Base-by-base conservation (phyloP, 2,888 invertebrate genomes). In the Aporophyla lueneburgensis region DNA sequence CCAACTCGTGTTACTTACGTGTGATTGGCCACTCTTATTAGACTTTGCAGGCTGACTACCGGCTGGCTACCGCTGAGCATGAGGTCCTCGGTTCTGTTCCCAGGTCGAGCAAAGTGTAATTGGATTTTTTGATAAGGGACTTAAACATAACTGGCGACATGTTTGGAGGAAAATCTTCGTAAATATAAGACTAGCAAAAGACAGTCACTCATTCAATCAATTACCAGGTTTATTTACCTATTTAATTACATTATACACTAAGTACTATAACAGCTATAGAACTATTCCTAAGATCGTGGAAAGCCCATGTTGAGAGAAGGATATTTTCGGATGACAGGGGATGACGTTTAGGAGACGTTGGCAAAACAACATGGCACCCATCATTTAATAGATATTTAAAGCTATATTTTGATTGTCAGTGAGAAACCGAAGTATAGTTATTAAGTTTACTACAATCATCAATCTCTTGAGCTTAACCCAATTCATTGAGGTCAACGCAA, bases 271-370 rank as follows among this genome's bases (percentile, higher is more conserved):
- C 27, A 54, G 21, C 16, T 69, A 46, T 16, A 24, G 6, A 7
- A 46, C 27, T 27, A 21, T 16, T 1, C 5, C 9, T n/a, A 5
- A 27, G 24, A 7, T 19, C n/a, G 59, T 51, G 40, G 16, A 2
- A 16, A 51, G 6, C 5, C n/a, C 43, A 53, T 62, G 10, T 76
- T 27, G 14, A 46, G 53, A 61, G 12, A n/a, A n/a, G 53, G 19
- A 76, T 19, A 14, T 59, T 61, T 53, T n/a, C 7, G 16, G 2
- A 74, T 74, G 75, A 74, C 27, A 74, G 43, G 61, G 27, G 74
- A 27, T 76, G 76, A 76, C 53, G 76, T 51, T 76, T 76, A 10
- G n/a, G 53, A 74, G 51, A 27, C 43, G 1, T 14, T 61, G 61
- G 43, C 27, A 10, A 69, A 51, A 43, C 70, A 70, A 70, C 43